These are phyloP conservation scores for Apamea sordens DNA, from an alignment of 2,888 invertebrate genomes.

Conservation along the genomic window DNA sequence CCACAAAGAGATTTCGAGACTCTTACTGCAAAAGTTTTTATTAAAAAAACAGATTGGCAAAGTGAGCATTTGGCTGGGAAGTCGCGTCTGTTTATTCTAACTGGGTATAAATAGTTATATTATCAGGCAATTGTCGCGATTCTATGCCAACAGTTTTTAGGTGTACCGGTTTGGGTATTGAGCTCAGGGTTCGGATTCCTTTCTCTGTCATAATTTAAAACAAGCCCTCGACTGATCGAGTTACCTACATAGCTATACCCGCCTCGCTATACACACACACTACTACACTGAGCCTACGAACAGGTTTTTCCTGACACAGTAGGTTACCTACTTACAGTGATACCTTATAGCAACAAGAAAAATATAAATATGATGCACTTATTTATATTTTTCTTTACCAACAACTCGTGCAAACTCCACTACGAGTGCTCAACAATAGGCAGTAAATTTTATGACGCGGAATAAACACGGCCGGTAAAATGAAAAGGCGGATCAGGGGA, in stretches of 20 bases:
- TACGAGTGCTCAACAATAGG: slow-evolving; percentile 37
- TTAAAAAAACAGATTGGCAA: slow-evolving; percentile 19
- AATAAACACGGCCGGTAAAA: slow-evolving; percentile 49
- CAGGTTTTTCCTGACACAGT: neutral
- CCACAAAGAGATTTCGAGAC: slow-evolving; percentile 40
- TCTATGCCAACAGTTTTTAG: slow-evolving; percentile 8
- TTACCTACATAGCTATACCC: neutral
- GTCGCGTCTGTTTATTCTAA: slow-evolving; percentile 9
- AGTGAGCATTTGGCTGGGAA: slow-evolving; percentile 24
- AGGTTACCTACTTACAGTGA: neutral
- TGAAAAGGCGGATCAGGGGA: slow-evolving; percentile 45
- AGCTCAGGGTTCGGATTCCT: slow-evolving; percentile 17
- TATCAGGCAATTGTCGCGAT: neutral
- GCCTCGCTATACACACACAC: no score
- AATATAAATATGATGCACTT: neutral
- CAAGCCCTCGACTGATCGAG: slow-evolving; percentile 12
- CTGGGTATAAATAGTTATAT: slow-evolving; percentile 4
- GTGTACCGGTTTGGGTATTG: neutral
- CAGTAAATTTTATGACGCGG: slow-evolving; percentile 54
- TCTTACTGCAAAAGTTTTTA: slow-evolving; percentile 9
- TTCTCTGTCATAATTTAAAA: slow-evolving; percentile 19
- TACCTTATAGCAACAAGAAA: neutral
- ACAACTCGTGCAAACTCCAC: slow-evolving; percentile 10
- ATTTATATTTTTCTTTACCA: neutral
- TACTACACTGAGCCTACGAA: neutral